Conservation (phyloP, 2,888 invertebrate species). For the Arctia plantaginis region DNA sequence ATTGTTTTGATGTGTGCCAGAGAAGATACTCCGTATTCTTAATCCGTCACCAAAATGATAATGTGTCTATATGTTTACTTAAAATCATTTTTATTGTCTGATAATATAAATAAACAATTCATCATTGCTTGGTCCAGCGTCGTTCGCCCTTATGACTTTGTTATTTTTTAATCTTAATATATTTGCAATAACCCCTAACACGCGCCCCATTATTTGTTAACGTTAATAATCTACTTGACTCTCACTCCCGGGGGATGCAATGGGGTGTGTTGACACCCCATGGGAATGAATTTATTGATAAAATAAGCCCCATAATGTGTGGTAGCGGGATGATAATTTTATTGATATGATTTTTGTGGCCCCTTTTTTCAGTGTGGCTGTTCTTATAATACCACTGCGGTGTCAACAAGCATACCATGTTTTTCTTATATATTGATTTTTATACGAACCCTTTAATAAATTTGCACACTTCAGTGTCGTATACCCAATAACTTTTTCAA, state of each 20-base stretch:
- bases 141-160: neutral
- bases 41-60: too few relatives aligned
- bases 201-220: constrained; percentile 33
- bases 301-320: constrained; percentile 33
- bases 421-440: too few relatives aligned
- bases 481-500: too few relatives aligned
- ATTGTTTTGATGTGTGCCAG: too few relatives aligned
- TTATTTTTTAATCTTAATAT: constrained; percentile 32
- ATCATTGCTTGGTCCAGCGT: neutral
- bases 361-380: neutral
- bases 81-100: neutral
- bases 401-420: too few relatives aligned
- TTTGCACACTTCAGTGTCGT: too few relatives aligned
- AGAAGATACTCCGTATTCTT: too few relatives aligned
- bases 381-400: too few relatives aligned
- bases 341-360: constrained; percentile 8
- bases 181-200: constrained; percentile 33
- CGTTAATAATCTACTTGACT: constrained; percentile 44
- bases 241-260: constrained; percentile 5
- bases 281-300: constrained; percentile 32
- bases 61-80: too few relatives aligned
- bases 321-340: constrained; percentile 29
- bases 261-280: constrained; percentile 27
- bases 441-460: too few relatives aligned
- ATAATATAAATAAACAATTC: neutral